These are phyloP conservation scores for Dicycla oo DNA, from an alignment of 2,888 invertebrate genomes.

Conservation along the genomic window DNA sequence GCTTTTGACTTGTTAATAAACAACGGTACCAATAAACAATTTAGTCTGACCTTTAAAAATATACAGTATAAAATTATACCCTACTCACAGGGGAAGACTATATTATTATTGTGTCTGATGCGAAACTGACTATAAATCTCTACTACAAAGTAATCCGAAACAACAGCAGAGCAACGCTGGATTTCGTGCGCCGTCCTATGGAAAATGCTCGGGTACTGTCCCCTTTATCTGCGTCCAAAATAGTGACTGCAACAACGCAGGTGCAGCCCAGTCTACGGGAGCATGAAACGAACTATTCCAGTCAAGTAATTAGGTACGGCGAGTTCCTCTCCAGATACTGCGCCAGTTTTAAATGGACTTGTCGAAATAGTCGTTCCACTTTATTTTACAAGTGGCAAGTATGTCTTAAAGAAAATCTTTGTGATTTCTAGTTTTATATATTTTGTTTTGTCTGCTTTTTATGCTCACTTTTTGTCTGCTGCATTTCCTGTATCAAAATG, in stretches of 20 bases:
- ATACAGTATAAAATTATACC: background rate
- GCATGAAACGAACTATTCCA: constrained; percentile 68
- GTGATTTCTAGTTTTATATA: background rate
- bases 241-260: constrained; percentile 60
- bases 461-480: background rate
- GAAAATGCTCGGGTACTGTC: constrained; percentile 45
- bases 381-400: constrained; percentile 18
- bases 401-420: background rate
- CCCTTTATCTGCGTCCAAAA: constrained; percentile 54
- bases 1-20: background rate
- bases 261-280: constrained; percentile 63
- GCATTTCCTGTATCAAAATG: background rate
- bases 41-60: background rate
- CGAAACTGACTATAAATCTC: constrained; percentile 35
- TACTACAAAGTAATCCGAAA: constrained; percentile 32
- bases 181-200: constrained; percentile 40
- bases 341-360: constrained; percentile 40
- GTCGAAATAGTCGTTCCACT: constrained; percentile 21
- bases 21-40: background rate
- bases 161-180: constrained; percentile 24
- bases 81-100: background rate
- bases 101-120: constrained; percentile 15
- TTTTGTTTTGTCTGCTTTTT: background rate
- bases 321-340: constrained; percentile 63
- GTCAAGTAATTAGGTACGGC: constrained; percentile 67